Evolutionary conservation across 2,888 invertebrate species (phyloP).

Genomic region (Dendrolimus pini): DNA sequence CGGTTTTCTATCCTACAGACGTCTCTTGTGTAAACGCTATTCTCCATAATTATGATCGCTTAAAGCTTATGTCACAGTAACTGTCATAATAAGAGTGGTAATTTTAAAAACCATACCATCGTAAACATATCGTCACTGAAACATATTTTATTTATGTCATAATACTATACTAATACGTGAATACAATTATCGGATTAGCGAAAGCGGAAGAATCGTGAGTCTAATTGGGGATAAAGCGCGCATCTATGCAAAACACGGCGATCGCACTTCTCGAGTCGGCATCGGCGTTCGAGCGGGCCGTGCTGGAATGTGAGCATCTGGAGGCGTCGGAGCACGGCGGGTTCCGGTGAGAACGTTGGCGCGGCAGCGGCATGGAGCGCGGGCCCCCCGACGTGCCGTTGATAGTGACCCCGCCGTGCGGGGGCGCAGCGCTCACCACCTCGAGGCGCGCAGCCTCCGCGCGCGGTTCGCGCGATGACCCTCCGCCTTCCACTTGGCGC

Average conservation of each 20-base stretch:
- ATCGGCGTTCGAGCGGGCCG: conserved; percentile 62
- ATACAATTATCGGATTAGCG: conserved; percentile 38
- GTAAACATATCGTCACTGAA: conserved; percentile 34
- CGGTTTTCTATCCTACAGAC: conserved; percentile 8
- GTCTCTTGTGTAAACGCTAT: not conserved
- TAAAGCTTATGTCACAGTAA: not conserved
- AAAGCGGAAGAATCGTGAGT: conserved; percentile 30
- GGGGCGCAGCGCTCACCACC: conserved; percentile 55
- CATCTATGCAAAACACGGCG: conserved; percentile 73
- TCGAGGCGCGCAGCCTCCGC: conserved; percentile 59
- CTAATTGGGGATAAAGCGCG: conserved; percentile 36
- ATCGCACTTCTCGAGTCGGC: conserved; percentile 65
- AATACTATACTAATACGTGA: conserved; percentile 27
- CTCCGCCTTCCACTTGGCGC: conserved; percentile 74
- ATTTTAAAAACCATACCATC: conserved; percentile 48
- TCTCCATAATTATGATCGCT: conserved; percentile 13
- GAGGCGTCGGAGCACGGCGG: conserved; percentile 64
- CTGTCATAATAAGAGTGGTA: conserved; percentile 15
- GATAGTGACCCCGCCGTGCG: conserved; percentile 60
- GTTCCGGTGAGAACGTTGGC: conserved; percentile 74
- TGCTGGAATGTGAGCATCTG: conserved; percentile 69
- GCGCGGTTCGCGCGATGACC: conserved; percentile 61
- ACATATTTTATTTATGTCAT: conserved; percentile 16
- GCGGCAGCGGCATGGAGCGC: conserved; percentile 76
- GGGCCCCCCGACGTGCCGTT: conserved; percentile 69